Percentiles rank a stretch among this genome's conserved stretches.
Evolutionary conservation across 2,797 vertebrate species (phyloP).

Genomic region (Megaceryle alcyon): DNA sequence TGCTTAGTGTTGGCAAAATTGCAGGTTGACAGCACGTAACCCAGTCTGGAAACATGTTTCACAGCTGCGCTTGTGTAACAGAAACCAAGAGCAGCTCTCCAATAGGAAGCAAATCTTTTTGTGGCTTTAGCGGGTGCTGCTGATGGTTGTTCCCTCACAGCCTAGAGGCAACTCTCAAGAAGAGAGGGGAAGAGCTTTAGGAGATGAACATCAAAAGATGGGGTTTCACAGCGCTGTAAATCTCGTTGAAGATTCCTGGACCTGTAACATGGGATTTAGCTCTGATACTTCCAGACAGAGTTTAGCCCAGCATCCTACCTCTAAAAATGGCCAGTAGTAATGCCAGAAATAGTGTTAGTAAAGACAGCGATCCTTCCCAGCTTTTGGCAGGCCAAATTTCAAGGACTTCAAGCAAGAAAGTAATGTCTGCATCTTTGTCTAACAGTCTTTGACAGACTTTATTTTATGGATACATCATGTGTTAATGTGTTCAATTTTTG

Average conservation of each 20-base stretch:
- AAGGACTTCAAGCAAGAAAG: not conserved
- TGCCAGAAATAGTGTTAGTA: not conserved
- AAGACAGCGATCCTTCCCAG: not conserved
- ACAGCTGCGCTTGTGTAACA: not conserved
- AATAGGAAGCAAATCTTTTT: not conserved
- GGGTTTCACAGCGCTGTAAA: not conserved
- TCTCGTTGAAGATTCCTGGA: not conserved
- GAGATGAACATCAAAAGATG: not conserved
- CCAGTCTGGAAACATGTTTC: not conserved
- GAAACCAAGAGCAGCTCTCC: not conserved
- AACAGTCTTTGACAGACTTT: not conserved
- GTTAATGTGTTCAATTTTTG: not conserved
- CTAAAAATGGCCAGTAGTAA: not conserved
- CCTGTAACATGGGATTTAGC: not conserved
- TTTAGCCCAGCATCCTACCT: not conserved
- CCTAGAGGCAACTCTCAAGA: not conserved
- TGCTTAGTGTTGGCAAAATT: not conserved
- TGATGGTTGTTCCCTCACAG: not conserved
- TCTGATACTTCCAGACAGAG: not conserved
- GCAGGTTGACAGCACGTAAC: not conserved
- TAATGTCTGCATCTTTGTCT: not conserved
- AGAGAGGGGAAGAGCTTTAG: not conserved
- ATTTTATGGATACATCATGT: not conserved
- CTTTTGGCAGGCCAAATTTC: not conserved
- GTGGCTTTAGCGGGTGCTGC: not conserved